Evolutionary conservation across 2,888 invertebrate genomes (phyloP), one percentile per base, ranked within the genome.

Genomic region (Chrysolina haemoptera): DNA sequence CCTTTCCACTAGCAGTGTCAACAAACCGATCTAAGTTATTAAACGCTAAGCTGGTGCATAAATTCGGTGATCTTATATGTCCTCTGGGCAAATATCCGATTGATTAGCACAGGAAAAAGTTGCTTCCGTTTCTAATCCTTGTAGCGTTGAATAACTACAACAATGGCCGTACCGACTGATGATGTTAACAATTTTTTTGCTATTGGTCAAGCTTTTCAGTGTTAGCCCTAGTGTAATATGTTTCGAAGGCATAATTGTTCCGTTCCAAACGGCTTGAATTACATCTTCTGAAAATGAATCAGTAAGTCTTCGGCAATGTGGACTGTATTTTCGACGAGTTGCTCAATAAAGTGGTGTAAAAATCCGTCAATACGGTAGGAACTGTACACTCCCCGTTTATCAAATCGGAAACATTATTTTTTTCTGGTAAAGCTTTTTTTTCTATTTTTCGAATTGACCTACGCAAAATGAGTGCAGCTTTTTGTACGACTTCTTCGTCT

Each of bases 1-100:
- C 75, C 66, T 78, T 76, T n/a, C 76, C 76, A 65, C 46, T 53
- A 64, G 16, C 43, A 16, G 70, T 74, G 48, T 78, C 74, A 22
- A 78, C 73, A 64, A 53, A 78, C 53, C 76, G 62, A 69, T 76
- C 78, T n/a, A 74, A 74, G 65, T 76, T 76, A 72, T 76, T 68
- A 59, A 70, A 65, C 43, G 65, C 48, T 4, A 65, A 65, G 11
- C 65, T 27, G 43, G n/a, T 65, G 43, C 43, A 46, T 4, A 65
- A 11, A 22, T 11, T 9, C 18, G 65, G 65, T 48, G 10, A 46
- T 16, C n/a, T 46, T 22, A 65, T n/a, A 65, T 65, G 14, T 27
- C 27, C 27, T 27, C 27, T 27, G 27, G 27, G n/a, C n/a, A n/a
- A n/a, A n/a, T n/a, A n/a, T n/a, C n/a, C n/a, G n/a, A n/a, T n/a